Base-by-base conservation (phyloP, 2,888 invertebrate genomes). In the Cantharis flavilabris region DNA sequence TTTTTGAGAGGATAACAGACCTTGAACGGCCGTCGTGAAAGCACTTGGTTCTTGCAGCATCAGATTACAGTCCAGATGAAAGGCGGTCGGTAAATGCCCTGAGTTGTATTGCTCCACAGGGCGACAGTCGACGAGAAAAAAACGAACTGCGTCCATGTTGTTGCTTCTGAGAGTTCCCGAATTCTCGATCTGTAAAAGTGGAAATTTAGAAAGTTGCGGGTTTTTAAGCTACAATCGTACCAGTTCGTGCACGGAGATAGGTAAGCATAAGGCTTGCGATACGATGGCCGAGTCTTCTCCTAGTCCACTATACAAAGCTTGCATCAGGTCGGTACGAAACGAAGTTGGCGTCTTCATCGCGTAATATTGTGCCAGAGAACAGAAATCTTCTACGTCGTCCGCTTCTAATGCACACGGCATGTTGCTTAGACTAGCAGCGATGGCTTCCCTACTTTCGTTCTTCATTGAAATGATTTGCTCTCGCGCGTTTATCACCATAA, bases 11-110 rank as follows among this genome's bases (percentile, higher is more conserved):
- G 95, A 94, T 72, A 98, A 90, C 80, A 98, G 89, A 0, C 98
- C 98, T 89, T 97, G 96, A 4, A 98, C 97, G 20, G 98, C 98
- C 30, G 97, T 97, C 77, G 94, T 93, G 88, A 99, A 99, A 72
- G 98, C 97, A 81, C 94, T 93, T 0, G 98, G 99, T 87, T 98
- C 98, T 90, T 98, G 97, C 76, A 99, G 90, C 97, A 99, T 97
- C 85, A 99, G 90, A 89, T 97, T 97, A 85, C 98, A 98, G 88
- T 99, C 99, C 80, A 99, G 91, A 89, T 99, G 98, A 90, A 99
- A 99, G 74, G 99, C 99, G 72, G 98, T 98, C 1, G 97, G 95
- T 81, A 99, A 91, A 90, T 99, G 98, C 0, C 99, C 99, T 73
- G 95, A 94, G 89, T 98, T 98, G 87, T 98, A 99, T 86, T 99